These are phyloP conservation scores for Epinotia demarniana DNA, from an alignment of 2,888 invertebrate genomes.

Conservation along the genomic window DNA sequence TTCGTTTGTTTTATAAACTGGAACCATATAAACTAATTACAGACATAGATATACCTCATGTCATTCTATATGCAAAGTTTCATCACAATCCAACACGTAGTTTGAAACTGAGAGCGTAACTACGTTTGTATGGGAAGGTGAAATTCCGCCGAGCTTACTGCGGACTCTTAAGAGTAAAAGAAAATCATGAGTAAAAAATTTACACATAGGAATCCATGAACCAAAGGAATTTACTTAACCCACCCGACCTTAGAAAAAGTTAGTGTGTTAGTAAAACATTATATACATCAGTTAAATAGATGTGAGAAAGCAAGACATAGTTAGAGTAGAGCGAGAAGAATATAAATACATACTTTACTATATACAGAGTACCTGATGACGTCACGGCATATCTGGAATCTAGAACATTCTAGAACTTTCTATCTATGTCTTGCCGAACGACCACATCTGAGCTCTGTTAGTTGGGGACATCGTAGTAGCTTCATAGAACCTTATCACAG, in stretches of 20 bases:
- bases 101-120: too few relatives aligned
- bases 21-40: too few relatives aligned
- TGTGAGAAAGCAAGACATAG: slow-evolving; percentile 84
- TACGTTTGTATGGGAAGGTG: too few relatives aligned
- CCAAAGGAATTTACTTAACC: background rate
- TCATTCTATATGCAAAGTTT: too few relatives aligned
- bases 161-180: too few relatives aligned
- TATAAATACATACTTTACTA: slow-evolving; percentile 55
- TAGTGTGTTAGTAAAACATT: slow-evolving; percentile 40
- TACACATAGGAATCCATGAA: too few relatives aligned
- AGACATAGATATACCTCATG: too few relatives aligned
- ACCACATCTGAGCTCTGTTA: slow-evolving; percentile 82
- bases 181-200: too few relatives aligned
- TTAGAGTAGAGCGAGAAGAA: slow-evolving; percentile 72
- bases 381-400: slow-evolving; percentile 58
- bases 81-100: too few relatives aligned
- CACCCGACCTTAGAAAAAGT: slow-evolving; percentile 15
- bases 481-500: slow-evolving; percentile 61
- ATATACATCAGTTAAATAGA: slow-evolving; percentile 53
- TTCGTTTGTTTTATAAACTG: too few relatives aligned
- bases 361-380: slow-evolving; percentile 67
- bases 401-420: slow-evolving; percentile 56
- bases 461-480: slow-evolving; percentile 53
- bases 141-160: too few relatives aligned
- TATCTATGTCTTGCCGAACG: slow-evolving; percentile 82